Evolutionary conservation across 2,797 vertebrate genomes (phyloP), one percentile per base, ranked within the genome.

Genomic region (Melanotaenia nigrans): DNA sequence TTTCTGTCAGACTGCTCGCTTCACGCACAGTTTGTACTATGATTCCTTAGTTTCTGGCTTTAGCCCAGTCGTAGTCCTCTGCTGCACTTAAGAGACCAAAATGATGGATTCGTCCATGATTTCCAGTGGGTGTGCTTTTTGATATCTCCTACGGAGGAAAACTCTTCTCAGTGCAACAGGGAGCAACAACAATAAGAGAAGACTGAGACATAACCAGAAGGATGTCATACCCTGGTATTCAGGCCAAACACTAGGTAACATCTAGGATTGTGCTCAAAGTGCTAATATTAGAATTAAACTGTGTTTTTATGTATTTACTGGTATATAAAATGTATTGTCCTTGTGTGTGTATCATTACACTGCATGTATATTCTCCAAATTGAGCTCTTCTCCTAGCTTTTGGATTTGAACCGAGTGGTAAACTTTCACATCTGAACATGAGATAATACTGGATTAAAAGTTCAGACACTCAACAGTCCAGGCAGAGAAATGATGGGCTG

Each of bases 391-490:
- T 78, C 65, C 58, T 53, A 68, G 54, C 75, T 85, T 64, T 84
- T 55, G 61, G 73, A 78, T 79, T 78, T 25, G 58, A 85, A 84
- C 77, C 80, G 86, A 71, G 68, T 71, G 71, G 79, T 73, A 53
- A 83, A 60, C 58, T 77, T 79, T 80, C 81, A 80, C 76, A 67
- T 72, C 85, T 87, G 81, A 83, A 94, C 71, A 67, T 65, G 78
- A 84, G 95, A 95, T 96, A 97, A 97, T 95, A 97, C 96, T 97
- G 95, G 90, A 91, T 93, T 79, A 82, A 92, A 62, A 91, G 90
- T 84, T 81, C 65, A 77, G 85, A 87, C 75, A 71, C 22, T 38
- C 58, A 94, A 92, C 74, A 95, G 95, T 71, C 86, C 90, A 93
- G 91, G 93, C 87, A 79, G 86, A 94, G 79, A 93, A 20, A 56